Evolutionary conservation across 2,888 invertebrate genomes (phyloP).

Genomic region (Cataglyphis altisquamis): DNA sequence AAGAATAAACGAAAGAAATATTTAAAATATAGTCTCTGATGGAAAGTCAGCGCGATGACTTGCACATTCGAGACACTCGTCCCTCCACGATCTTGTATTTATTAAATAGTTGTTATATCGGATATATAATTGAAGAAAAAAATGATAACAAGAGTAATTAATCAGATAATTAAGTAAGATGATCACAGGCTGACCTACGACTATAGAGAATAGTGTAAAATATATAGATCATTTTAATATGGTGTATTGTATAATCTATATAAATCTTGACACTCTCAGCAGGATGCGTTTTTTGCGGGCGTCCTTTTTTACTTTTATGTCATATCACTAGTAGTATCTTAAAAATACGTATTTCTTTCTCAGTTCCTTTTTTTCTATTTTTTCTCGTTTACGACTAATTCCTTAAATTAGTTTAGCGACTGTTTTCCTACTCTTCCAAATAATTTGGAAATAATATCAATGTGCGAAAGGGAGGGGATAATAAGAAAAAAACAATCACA

Average conservation of each 20-base stretch:
- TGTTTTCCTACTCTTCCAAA: slow-evolving; percentile 68
- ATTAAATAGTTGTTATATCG: slow-evolving; percentile 78
- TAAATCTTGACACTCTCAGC: slow-evolving; percentile 67
- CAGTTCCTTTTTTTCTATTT: slow-evolving; percentile 60
- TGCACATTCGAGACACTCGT: slow-evolving; percentile 76
- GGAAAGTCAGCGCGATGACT: slow-evolving; percentile 69
- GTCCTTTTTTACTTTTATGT: slow-evolving; percentile 75
- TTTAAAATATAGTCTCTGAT: slow-evolving; percentile 70
- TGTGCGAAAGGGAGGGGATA: slow-evolving; percentile 42
- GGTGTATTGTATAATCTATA: slow-evolving; percentile 77
- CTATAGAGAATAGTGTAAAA: slow-evolving; percentile 76
- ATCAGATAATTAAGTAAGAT: slow-evolving; percentile 75
- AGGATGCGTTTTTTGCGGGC: slow-evolving; percentile 75
- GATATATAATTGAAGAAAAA: slow-evolving; percentile 64
- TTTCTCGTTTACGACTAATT: slow-evolving; percentile 57
- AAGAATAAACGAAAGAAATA: slow-evolving; percentile 68
- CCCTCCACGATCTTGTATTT: slow-evolving; percentile 81
- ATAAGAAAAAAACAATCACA: slow-evolving; percentile 51
- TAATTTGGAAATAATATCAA: slow-evolving; percentile 46
- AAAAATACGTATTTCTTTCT: slow-evolving; percentile 58
- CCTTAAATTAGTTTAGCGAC: slow-evolving; percentile 51
- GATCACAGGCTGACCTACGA: slow-evolving; percentile 77
- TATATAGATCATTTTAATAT: slow-evolving; percentile 76
- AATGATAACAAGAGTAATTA: slow-evolving; percentile 72
- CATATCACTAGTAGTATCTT: slow-evolving; percentile 73